Percentiles rank a stretch among this genome's conserved stretches.
Evolutionary conservation across 2,888 invertebrate genomes (phyloP).

Genomic region (Drosophila atroscutellata): DNA sequence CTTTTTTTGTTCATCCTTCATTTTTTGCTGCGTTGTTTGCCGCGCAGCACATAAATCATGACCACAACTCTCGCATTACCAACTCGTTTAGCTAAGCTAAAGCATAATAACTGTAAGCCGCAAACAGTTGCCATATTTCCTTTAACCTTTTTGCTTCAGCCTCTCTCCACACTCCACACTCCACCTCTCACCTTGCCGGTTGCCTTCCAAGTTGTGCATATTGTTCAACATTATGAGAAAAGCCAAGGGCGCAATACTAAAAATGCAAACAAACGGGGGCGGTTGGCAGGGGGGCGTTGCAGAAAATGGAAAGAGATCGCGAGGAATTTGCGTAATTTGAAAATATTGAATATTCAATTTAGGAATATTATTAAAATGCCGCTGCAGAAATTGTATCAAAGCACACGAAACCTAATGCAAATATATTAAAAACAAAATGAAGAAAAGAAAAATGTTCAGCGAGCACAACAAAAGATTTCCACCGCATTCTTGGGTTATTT

Average conservation of each 20-base stretch:
- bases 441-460: conserved; percentile 23
- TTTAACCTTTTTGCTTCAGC: conserved; percentile 51
- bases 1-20: conserved; percentile 14
- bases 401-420: conserved; percentile 61
- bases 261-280: conserved; percentile 53
- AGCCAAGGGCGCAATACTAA: conserved; percentile 59
- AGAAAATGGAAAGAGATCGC: conserved; percentile 21
- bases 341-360: conserved; percentile 75
- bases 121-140: conserved; percentile 72
- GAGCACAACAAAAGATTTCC: conserved; percentile 62
- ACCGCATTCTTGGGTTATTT: conserved; percentile 34
- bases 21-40: conserved; percentile 9
- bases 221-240: conserved; percentile 68
- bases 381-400: conserved; percentile 41
- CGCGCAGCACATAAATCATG: conserved; percentile 44
- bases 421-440: conserved; percentile 66
- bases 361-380: conserved; percentile 58
- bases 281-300: not conserved
- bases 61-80: conserved; percentile 66
- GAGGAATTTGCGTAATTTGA: conserved; percentile 71
- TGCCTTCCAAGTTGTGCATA: conserved; percentile 46
- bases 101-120: conserved; percentile 62
- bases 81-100: conserved; percentile 70
- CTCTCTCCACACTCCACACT: not conserved
- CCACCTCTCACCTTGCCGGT: not conserved